Percentiles rank a stretch among this genome's conserved stretches.
Conservation (phyloP, 2,888 invertebrate genomes). For the Drosophila monieri region DNA sequence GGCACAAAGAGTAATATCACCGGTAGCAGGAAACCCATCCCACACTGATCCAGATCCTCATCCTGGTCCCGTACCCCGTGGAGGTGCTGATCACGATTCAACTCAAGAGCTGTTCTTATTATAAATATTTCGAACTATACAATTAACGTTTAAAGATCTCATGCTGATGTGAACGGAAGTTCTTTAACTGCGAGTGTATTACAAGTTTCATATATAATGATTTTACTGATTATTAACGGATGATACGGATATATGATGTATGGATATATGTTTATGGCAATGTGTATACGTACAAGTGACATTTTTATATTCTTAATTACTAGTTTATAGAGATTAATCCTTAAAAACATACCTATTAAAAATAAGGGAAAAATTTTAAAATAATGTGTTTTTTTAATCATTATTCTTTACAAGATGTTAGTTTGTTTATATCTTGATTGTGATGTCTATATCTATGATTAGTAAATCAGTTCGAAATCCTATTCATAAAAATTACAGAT, state of each 20-base stretch:
- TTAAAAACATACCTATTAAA: conserved; percentile 60
- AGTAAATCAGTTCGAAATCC: too few species aligned
- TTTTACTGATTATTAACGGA: conserved; percentile 62
- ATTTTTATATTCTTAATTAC: conserved; percentile 68
- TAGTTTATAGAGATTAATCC: conserved; percentile 71
- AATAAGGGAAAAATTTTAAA: conserved; percentile 54
- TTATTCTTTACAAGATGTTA: too few species aligned
- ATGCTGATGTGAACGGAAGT: conserved; percentile 71
- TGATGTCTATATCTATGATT: too few species aligned
- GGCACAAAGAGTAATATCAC: conserved; percentile 83
- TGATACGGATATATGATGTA: conserved; percentile 32
- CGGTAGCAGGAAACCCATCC: background rate
- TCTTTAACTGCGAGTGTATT: conserved; percentile 77
- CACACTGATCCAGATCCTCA: conserved; percentile 17
- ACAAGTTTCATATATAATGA: conserved; percentile 73
- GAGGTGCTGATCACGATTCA: conserved; percentile 37
- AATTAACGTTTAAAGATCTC: conserved; percentile 73
- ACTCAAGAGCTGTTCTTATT: conserved; percentile 71
- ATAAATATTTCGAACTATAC: conserved; percentile 68
- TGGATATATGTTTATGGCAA: conserved; percentile 54
- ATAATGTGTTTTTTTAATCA: conserved; percentile 9
- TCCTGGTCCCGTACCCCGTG: background rate
- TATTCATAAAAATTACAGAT: background rate
- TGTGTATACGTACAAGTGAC: conserved; percentile 78
- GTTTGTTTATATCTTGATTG: too few species aligned